Percentiles rank a stretch among this genome's conserved stretches.
Evolutionary conservation across 2,113 vertebrate genomes (phyloP).

Genomic region (Isurus oxyrinchus): DNA sequence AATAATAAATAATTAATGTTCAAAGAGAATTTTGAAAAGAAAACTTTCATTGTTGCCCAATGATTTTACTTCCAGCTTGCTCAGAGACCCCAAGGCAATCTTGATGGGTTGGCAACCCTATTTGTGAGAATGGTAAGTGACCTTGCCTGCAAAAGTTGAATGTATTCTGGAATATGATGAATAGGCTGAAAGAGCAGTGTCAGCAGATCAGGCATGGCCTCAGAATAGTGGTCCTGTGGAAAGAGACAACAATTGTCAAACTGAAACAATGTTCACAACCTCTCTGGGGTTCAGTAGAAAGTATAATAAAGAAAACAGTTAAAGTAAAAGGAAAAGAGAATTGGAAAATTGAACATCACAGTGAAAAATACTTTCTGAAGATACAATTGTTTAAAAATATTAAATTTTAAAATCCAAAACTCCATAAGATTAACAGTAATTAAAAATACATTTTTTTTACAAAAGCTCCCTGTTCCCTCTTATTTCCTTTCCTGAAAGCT

Average conservation of each 20-base stretch:
- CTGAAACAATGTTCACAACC: neutral
- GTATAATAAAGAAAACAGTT: neutral
- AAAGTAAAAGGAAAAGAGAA: neutral
- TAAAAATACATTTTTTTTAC: no score
- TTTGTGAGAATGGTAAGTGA: neutral
- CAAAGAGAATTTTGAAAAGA: neutral
- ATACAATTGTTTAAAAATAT: neutral
- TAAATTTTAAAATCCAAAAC: neutral
- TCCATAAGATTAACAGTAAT: neutral
- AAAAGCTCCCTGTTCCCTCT: neutral
- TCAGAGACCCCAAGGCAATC: neutral
- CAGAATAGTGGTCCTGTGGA: conserved; percentile 59
- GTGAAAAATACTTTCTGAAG: neutral
- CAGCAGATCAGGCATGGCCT: conserved; percentile 80
- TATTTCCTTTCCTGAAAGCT: neutral
- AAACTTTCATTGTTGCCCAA: neutral
- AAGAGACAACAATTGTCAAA: neutral
- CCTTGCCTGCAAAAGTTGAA: conserved; percentile 80
- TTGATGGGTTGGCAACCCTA: neutral
- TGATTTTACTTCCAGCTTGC: neutral
- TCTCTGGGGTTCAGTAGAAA: neutral
- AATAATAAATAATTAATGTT: no score
- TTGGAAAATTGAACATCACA: neutral
- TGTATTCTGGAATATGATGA: conserved; percentile 87
- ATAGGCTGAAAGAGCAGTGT: conserved; percentile 87